Percentiles rank a stretch among this genome's conserved stretches.
phyloP scores from a whole-genome alignment of 1,140 invertebrate genomes.

The Macrobrachium nipponense region DNA sequence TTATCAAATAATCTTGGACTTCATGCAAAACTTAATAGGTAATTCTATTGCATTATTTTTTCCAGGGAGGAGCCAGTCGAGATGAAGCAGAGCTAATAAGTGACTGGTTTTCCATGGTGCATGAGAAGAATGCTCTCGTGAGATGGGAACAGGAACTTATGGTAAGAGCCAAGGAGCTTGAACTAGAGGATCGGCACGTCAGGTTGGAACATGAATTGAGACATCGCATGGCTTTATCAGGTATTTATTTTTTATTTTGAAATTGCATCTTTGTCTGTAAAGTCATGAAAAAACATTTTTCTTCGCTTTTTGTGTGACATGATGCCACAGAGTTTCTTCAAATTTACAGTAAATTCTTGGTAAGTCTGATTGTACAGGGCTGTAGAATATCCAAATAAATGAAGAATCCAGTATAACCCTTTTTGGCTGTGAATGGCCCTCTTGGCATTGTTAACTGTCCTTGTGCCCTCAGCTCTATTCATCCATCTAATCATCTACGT shows the following conservation, averaged over 20 bases:
- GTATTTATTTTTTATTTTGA: conserved; percentile 69
- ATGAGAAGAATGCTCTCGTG: conserved; percentile 82
- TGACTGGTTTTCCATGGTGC: conserved; percentile 87
- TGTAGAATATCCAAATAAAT: no score
- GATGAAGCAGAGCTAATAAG: conserved; percentile 80
- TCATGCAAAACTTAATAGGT: no score
- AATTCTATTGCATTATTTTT: not conserved
- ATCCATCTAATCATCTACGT: no score
- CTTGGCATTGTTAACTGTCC: no score
- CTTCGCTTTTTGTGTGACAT: not conserved
- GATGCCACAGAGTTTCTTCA: not conserved
- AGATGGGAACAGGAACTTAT: conserved; percentile 85
- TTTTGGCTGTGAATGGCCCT: no score
- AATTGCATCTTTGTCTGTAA: not conserved
- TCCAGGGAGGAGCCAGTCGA: conserved; percentile 59
- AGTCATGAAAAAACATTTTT: no score
- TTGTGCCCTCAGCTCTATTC: no score
- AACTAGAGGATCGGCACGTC: conserved; percentile 86
- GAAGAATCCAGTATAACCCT: no score
- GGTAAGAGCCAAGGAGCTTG: conserved; percentile 84
- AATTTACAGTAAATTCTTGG: no score
- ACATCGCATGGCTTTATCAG: conserved; percentile 78
- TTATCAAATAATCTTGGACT: no score
- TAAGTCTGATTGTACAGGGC: no score
- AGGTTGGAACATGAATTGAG: conserved; percentile 82